Evolutionary conservation across 2,113 vertebrate genomes (phyloP).

Genomic region (Oncorhynchus kisutch): DNA sequence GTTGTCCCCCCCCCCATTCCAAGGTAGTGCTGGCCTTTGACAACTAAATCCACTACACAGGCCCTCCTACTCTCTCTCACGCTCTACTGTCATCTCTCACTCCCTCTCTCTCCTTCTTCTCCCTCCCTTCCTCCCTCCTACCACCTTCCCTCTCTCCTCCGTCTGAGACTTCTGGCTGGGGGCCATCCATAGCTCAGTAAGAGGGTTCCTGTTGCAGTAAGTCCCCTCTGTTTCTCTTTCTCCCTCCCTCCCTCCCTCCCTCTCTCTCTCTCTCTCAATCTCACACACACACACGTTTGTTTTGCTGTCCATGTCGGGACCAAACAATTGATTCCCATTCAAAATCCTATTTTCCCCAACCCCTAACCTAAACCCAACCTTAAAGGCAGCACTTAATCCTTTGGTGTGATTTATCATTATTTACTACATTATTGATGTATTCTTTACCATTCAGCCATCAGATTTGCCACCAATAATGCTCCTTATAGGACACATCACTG

Average conservation of each 20-base stretch:
- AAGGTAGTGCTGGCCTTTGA: background rate
- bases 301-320: too few relatives aligned
- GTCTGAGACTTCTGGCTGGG: slow-evolving; percentile 72
- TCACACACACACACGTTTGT: background rate
- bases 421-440: too few relatives aligned
- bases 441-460: too few relatives aligned
- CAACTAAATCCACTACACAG: background rate
- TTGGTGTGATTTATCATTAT: too few relatives aligned
- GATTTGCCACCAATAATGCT: too few relatives aligned
- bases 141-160: slow-evolving; percentile 51
- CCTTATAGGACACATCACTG: too few relatives aligned
- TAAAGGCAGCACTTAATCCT: background rate
- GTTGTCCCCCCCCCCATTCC: background rate
- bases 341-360: slow-evolving; percentile 9
- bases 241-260: background rate
- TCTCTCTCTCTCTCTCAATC: background rate
- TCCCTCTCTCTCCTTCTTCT: background rate
- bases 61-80: slow-evolving; percentile 33
- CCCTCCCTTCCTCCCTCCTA: slow-evolving; percentile 25
- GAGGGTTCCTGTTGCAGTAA: slow-evolving; percentile 66
- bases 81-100: slow-evolving; percentile 45
- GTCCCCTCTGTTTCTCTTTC: slow-evolving; percentile 8
- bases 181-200: slow-evolving; percentile 68
- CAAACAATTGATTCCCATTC: too few relatives aligned
- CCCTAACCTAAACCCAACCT: slow-evolving; percentile 8